Conservation (phyloP, 2,113 vertebrate species). For the Gorsachius goisagi region DNA sequence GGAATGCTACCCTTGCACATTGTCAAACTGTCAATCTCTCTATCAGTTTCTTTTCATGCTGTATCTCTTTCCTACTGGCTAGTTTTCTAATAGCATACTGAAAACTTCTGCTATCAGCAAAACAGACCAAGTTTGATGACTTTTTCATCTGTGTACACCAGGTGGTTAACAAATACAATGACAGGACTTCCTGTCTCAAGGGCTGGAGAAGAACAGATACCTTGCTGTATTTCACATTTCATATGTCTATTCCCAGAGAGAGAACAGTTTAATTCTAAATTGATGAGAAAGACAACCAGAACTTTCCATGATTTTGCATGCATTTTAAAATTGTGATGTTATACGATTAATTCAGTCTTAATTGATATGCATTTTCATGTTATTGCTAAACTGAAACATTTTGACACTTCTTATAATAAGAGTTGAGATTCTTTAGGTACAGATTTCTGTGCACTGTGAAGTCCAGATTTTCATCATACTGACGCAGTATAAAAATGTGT, state of each 20-base stretch:
- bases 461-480: not conserved
- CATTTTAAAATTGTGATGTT: not conserved
- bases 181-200: not conserved
- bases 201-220: not conserved
- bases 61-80: not conserved
- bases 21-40: not conserved
- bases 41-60: not conserved
- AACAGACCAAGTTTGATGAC: not conserved
- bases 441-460: not conserved
- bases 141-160: not conserved
- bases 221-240: not conserved
- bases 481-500: not conserved
- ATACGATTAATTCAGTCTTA: not conserved
- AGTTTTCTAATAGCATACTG: not conserved
- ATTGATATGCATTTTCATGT: not conserved
- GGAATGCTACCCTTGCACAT: not conserved
- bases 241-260: not conserved
- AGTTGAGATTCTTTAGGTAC: not conserved
- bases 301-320: not conserved
- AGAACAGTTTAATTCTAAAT: not conserved
- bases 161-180: not conserved
- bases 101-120: slow-evolving; percentile 7
- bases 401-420: not conserved
- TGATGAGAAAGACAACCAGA: not conserved
- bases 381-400: not conserved